Base-by-base conservation (phyloP, 2,888 invertebrate species). In the Pogonocherus hispidulus region DNA sequence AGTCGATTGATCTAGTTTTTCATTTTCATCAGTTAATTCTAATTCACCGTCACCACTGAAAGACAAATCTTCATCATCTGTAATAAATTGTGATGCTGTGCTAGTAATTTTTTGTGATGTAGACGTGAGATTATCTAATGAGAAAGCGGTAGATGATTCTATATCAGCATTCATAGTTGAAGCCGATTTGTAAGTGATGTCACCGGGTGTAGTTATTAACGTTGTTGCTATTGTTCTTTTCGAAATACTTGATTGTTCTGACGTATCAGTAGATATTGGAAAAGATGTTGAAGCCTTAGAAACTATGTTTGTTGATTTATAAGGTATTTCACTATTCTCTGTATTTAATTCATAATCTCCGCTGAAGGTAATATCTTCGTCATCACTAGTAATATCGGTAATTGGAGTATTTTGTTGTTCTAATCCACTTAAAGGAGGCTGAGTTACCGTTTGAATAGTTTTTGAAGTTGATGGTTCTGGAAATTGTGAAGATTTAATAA, bases 351-450 rank as follows among this genome's bases (percentile, higher is more conserved):
- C 59, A 8, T 2, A 9, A 18, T 59, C 59, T 18, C 59, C 59
- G n/a, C 59, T 59, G 27, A 59, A 59, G 3, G 11, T 47, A 22
- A 59, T 18, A 18, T 59, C 59, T 46, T 59, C 59, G 20, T 59
- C 59, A 47, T 59, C 59, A 27, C 46, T 46, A 19, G 56, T 56
- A 8, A 44, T 56, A 44, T 56, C 41, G 20, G n/a, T 8, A 20
- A 44, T 20, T 14, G 2, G 32, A 14, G 56, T 41, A 1, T 41
- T 56, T 22, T 2, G 19, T 19, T 1, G 3, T 32, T 46, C 14
- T 0, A 22, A 5, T 23, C n/a, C 18, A 18, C 0, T 44, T 37
- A 11, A 23, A 14, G 59, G 16, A 3, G 14, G 20, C n/a, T n/a
- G n/a, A n/a, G n/a, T n/a, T n/a, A n/a, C n/a, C 1, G 16, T 5